Percentiles rank a stretch among this genome's conserved stretches.
These are phyloP conservation scores for Lerista edwardsae DNA, from an alignment of 2,797 vertebrate species.

Conservation along the genomic window DNA sequence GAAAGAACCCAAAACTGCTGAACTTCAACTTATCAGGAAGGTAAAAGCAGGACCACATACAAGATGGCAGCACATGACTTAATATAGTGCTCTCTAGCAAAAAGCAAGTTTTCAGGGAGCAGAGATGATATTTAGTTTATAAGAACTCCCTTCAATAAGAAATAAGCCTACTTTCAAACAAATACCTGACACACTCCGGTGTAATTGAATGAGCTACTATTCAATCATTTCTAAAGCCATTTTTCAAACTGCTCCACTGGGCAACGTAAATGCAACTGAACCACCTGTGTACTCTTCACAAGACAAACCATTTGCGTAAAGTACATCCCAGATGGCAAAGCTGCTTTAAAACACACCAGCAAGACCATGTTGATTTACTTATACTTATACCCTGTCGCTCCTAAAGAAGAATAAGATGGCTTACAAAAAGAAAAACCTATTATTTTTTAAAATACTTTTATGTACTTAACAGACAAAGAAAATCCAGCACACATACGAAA, in stretches of 20 bases:
- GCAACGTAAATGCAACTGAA: background rate
- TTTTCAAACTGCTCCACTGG: background rate
- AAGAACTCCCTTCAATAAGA: background rate
- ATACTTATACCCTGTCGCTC: too few relatives aligned
- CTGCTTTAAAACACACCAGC: background rate
- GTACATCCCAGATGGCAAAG: background rate
- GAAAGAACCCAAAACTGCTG: background rate
- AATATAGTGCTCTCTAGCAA: background rate
- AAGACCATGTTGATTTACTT: background rate
- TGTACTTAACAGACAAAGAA: too few relatives aligned
- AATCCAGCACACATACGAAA: too few relatives aligned
- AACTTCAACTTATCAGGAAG: slow-evolving; percentile 6
- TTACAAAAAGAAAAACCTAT: too few relatives aligned
- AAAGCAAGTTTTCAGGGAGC: background rate
- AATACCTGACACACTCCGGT: background rate
- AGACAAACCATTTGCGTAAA: background rate
- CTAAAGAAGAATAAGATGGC: too few relatives aligned
- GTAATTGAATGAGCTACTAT: background rate
- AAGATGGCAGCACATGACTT: background rate
- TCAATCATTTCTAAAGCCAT: background rate
- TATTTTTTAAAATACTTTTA: too few relatives aligned
- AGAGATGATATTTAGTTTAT: background rate
- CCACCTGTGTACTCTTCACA: background rate
- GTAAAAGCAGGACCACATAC: background rate
- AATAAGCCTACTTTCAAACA: background rate